Evolutionary conservation across 2,797 vertebrate species (phyloP).

Genomic region (Nasua narica): DNA sequence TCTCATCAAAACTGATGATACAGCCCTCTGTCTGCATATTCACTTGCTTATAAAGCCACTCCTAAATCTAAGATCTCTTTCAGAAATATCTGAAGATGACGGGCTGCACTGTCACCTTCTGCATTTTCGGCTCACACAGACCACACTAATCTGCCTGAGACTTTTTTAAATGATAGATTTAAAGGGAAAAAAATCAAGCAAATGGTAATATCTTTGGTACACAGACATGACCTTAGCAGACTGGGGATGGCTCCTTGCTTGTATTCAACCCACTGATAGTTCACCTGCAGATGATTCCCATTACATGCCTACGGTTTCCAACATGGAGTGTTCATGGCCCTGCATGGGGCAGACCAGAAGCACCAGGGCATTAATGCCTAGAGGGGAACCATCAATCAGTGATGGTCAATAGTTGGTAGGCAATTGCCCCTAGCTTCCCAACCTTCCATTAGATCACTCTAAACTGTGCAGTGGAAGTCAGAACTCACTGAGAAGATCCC

Average conservation of each 20-base stretch:
- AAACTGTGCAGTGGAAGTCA: background rate
- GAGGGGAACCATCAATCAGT: too few species aligned
- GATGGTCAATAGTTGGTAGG: background rate
- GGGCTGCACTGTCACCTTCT: background rate
- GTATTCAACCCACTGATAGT: background rate
- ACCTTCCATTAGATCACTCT: background rate
- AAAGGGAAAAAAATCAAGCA: background rate
- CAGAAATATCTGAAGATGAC: background rate
- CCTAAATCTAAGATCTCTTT: background rate
- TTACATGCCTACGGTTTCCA: background rate
- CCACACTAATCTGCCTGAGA: background rate
- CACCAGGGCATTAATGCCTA: background rate
- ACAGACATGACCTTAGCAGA: background rate
- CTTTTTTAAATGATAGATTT: background rate
- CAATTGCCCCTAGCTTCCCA: background rate
- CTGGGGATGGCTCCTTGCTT: too few species aligned
- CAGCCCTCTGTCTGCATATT: background rate
- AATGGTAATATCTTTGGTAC: background rate
- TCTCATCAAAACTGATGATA: background rate
- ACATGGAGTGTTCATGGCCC: too few species aligned
- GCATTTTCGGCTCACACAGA: background rate
- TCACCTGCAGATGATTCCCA: background rate
- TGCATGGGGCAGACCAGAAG: background rate
- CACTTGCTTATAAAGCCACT: too few species aligned
- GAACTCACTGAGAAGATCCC: background rate